Evolutionary conservation across 1,140 invertebrate species (phyloP), one percentile per base, ranked within the genome.

Genomic region (Drosophila auraria): DNA sequence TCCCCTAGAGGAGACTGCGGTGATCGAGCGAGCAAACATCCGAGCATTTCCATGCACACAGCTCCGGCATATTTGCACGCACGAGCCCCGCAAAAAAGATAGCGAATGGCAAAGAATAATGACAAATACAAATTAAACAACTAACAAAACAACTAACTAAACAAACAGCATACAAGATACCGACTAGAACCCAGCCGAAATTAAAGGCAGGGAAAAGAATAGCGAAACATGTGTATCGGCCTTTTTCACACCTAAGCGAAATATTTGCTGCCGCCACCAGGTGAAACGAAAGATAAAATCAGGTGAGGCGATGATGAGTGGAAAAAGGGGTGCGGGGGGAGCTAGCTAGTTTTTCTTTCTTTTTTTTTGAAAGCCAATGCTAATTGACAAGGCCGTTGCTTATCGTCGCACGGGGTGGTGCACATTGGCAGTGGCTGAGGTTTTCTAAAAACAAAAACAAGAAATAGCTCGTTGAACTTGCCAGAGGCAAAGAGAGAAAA

Each of bases 331-430:
- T n/a, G 60, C n/a, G 59, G 61, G 59, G 61, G 42, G 50, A 53
- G 47, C 17, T 53, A 53, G 53, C 20, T 38, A 20, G 53, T 20
- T 20, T 20, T 54, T 50, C 17, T 45, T 17, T 27, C 3, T n/a
- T n/a, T 12, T 11, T 56, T 20, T 33, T 66, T 30, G 64, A 69
- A 73, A 60, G 62, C 76, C 68, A 78, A 73, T 84, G 82, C 82
- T 84, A 86, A 84, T 84, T 84, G 70, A 71, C 82, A 84, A 84
- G 82, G 82, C 65, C 82, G 82, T 84, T 82, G 73, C 73, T 82
- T 82, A 82, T 82, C 80, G 79, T 14, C 64, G 51, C 57, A 38
- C 44, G 42, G 64, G 57, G 63, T 56, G 57, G 20, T 60, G 40
- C 40, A 33, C 27, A 5, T 38, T 17, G 70, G 33, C 51, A 40